Evolutionary conservation across 2,888 invertebrate species (phyloP).

Genomic region (Phortica okadai): DNA sequence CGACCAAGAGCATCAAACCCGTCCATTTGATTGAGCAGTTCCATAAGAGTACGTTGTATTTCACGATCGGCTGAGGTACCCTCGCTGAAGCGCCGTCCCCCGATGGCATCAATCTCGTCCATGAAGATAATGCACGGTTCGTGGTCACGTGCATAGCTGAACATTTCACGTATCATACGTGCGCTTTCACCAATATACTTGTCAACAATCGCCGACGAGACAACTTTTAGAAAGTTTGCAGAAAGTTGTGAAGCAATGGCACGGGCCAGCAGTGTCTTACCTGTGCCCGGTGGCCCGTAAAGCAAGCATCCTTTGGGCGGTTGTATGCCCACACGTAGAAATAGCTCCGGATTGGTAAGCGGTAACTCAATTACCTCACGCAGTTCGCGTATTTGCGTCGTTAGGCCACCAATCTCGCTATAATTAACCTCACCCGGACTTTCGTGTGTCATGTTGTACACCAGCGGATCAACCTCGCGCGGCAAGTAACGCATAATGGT

Average conservation of each 20-base stretch:
- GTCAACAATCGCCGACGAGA: constrained; percentile 99
- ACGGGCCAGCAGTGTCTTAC: constrained; percentile 94
- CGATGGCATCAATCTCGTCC: constrained; percentile 99
- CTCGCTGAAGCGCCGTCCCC: constrained; percentile 96
- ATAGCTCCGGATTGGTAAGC: constrained; percentile 95
- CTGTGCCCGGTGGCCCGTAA: constrained; percentile 80
- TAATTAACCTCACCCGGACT: constrained; percentile 98
- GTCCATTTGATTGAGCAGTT: constrained; percentile 98
- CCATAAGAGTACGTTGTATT: constrained; percentile 99
- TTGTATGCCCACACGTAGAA: constrained; percentile 97
- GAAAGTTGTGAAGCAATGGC: constrained; percentile 99
- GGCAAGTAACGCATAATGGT: constrained; percentile 99
- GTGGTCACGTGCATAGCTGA: constrained; percentile 98
- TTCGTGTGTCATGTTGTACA: constrained; percentile 99
- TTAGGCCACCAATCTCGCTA: constrained; percentile 94
- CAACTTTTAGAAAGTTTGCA: constrained; percentile 98
- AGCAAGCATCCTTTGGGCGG: constrained; percentile 98
- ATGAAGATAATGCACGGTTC: constrained; percentile 99
- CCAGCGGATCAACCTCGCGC: constrained; percentile 97
- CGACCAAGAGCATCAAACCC: constrained; percentile 98
- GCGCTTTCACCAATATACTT: constrained; percentile 99
- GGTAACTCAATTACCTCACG: constrained; percentile 98
- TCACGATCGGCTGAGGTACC: constrained; percentile 99
- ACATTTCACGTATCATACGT: constrained; percentile 98
- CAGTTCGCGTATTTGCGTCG: constrained; percentile 97